Evolutionary conservation across 1,140 invertebrate species (phyloP), one percentile per base, ranked within the genome.

Genomic region (Hesperophylax magnus): DNA sequence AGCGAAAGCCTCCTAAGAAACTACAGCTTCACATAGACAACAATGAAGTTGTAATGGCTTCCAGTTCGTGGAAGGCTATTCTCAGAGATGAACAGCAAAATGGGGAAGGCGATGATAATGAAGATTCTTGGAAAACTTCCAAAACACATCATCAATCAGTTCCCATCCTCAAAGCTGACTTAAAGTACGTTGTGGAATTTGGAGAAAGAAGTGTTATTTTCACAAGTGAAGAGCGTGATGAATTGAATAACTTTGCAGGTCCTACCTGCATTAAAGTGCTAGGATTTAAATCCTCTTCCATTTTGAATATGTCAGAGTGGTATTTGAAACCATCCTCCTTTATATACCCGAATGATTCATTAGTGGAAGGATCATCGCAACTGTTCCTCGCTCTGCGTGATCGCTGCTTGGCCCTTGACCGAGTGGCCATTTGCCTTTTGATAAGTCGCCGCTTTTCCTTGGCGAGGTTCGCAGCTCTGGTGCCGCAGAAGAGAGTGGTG

Each of bases 231-330:
- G 83, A 84, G 77, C n/a, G 52, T 14, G 60, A n/a, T 54, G 63
- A 82, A 14, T 77, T 84, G 47, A 78, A 39, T 22, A 82, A 81
- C 72, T 82, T 81, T 77, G 77, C 69, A 11, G 83, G 83, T 52
- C 11, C 67, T 31, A 81, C 83, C 15, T 17, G 52, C n/a, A 71
- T 84, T 15, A 75, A 77, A 24, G 67, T 84, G 9, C 71, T 84
- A 39, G 81, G 83, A 71, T 84, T 84, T 54, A 82, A 81, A 58
- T 63, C 78, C 11, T 20, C 76, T 8, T 74, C 69, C 8, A 39
- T 67, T 20, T 34, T 84, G 7, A 60, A 80, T 52, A 81, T 71
- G 77, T 27, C 78, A 9, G 61, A 81, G 22, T 79, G 58, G 54
- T 84, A 76, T 79, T 81, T 82, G 27, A 77, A 79, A 69, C 52